A percentile compares a stretch with the other conserved stretches of the same genome.
Conservation (phyloP, 2,113 vertebrate genomes). For the Halcyon malimbica region DNA sequence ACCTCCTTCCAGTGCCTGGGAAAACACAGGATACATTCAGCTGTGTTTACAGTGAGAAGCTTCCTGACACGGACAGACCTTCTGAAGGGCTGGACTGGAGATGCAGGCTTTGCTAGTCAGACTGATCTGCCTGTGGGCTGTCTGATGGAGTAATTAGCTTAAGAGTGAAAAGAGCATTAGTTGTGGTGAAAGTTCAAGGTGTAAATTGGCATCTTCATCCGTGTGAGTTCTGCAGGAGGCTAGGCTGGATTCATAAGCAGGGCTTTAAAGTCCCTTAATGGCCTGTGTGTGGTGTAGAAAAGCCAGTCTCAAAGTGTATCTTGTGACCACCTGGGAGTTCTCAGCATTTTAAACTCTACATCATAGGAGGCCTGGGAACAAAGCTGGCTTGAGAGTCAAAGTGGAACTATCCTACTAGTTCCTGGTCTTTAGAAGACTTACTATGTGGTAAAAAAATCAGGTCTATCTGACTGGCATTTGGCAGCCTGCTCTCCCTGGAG, state of each 20-base stretch:
- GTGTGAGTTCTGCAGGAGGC: not conserved
- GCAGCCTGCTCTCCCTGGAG: not conserved
- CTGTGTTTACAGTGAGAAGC: not conserved
- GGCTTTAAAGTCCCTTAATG: not conserved
- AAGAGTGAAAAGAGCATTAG: not conserved
- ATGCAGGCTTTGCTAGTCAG: not conserved
- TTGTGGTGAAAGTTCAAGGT: not conserved
- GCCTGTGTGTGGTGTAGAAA: not conserved
- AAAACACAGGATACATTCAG: accelerated
- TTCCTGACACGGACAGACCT: not conserved
- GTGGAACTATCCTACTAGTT: not conserved
- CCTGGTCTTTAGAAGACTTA: not conserved
- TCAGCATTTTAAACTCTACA: not conserved
- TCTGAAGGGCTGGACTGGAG: not conserved
- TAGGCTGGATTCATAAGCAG: not conserved
- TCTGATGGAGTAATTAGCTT: not conserved
- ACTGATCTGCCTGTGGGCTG: not conserved
- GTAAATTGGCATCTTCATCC: not conserved
- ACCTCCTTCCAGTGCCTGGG: not conserved
- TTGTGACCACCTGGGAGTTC: not conserved
- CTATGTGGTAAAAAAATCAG: not conserved
- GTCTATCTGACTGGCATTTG: not conserved
- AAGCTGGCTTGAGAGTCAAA: not conserved
- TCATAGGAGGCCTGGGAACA: not conserved
- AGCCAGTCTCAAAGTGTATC: not conserved